Evolutionary conservation across 2,888 invertebrate genomes (phyloP).

Genomic region (Spatulosminthurus flaviceps): DNA sequence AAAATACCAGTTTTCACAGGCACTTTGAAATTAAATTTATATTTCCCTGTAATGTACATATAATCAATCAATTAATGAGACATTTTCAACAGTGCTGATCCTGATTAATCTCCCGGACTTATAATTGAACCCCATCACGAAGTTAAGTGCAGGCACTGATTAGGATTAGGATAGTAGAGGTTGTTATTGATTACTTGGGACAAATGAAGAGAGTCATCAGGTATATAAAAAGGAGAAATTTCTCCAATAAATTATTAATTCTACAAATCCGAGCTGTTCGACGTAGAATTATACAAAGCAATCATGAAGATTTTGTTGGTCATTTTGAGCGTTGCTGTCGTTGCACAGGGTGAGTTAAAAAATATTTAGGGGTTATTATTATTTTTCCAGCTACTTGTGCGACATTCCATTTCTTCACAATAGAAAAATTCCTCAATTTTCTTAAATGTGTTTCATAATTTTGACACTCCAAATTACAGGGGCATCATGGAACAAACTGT

Average conservation of each 20-base stretch:
- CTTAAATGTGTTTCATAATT: background rate
- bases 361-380: background rate
- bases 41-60: background rate
- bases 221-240: background rate
- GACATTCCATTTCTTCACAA: no score
- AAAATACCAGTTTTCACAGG: background rate
- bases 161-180: no score
- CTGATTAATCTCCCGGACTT: background rate
- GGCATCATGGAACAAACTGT: conserved; percentile 19
- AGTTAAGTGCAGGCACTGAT: background rate
- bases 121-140: background rate
- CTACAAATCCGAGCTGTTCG: no score
- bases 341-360: background rate
- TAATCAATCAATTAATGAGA: background rate
- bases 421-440: no score
- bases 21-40: background rate
- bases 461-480: background rate
- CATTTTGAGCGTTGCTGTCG: background rate
- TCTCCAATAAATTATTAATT: no score
- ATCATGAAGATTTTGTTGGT: background rate
- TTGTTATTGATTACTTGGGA: no score
- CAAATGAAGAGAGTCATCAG: no score
- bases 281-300: background rate
- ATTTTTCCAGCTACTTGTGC: background rate
- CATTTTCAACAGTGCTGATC: background rate